Evolutionary conservation across 2,113 vertebrate genomes (phyloP), one percentile per base, ranked within the genome.

Genomic region (Eptesicus fuscus): DNA sequence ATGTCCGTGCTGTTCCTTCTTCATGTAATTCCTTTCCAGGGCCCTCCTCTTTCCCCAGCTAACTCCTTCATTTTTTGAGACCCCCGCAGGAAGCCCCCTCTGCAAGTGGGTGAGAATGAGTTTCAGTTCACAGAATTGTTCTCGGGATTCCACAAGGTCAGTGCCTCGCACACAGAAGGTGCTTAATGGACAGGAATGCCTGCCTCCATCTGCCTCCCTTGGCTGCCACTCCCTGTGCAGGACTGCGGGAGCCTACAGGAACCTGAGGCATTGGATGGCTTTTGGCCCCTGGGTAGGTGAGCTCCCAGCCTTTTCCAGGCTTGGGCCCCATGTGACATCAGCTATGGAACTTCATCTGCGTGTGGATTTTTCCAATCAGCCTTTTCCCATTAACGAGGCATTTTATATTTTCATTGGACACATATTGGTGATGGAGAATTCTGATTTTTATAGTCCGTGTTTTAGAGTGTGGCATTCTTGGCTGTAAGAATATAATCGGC

Each of bases 401-500:
- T 86, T 94, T 82, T 16, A 84, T 90, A 85, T 83, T 85, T 92
- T 90, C 92, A 53, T 18, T 79, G 73, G 69, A 61, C 12, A 14
- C 47, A 88, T 25, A 65, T 94, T 83, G 86, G 83, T 87, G 74
- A 69, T 1, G 0, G 90, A 74, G 67, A 89, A 83, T 87, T 90
- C 74, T 93, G 93, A 65, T 84, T 95, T 95, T 96, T 84, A 94
- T 30, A 65, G 49, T 83, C 28, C 6, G 2, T 63, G 56, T 96
- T 93, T 94, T 76, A 80, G 78, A 94, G 56, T 83, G 42, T 80
- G 85, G 44, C 2, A 1, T 80, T 93, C 74, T 71, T 53, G 93
- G 63, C 89, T 96, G 69, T 93, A 91, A 94, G 96, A 93, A 95
- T 73, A 67, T 67, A 91, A 88, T 96, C 20, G 16, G 69, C 44